Base-by-base conservation (phyloP, 2,797 vertebrate species). In the Lutra lutra region DNA sequence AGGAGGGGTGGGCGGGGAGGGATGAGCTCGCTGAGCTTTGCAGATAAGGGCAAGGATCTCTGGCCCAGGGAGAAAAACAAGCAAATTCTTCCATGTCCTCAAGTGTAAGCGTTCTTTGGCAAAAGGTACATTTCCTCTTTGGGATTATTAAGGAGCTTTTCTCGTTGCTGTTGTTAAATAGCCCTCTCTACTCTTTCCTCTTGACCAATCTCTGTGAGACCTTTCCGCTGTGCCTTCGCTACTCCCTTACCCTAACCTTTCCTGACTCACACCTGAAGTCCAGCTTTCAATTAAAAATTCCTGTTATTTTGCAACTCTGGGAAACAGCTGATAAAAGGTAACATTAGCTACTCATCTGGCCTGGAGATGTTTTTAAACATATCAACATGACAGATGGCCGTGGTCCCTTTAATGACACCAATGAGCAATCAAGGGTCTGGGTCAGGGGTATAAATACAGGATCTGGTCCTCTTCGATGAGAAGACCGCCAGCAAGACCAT, bases 81-180 rank as follows among this genome's bases (percentile, higher is more conserved):
- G 40, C 29, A 46, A 64, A 60, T 78, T 64, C 48, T 72, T 94
- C 56, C 25, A 43, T 9, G 18, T 91, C 40, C 48, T 87, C 46
- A 56, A 72, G n/a, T 35, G 3, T 40, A 75, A 73, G 25, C 27
- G 43, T 91, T 77, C 83, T 95, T 91, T 91, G 86, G 89, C 58
- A 89, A 89, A 96, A 95, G 15, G 29, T 25, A n/a, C 54, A 13
- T 56, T 79, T 84, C 62, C 68, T 78, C 75, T 95, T 51, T 78
- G 82, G 70, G 25, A 14, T 93, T 38, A 93, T 14, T 85, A 83
- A 89, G 83, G 25, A 29, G 21, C 51, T 93, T 95, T 87, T 17
- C 54, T 84, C 32, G 56, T 58, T 72, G 62, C n/a, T 68, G 10
- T n/a, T 83, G 21, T 48, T 86, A 60, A 95, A 51, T 58, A 23